Evolutionary conservation across 2,888 invertebrate species (phyloP).

Genomic region (Rhabditophanes sp.): DNA sequence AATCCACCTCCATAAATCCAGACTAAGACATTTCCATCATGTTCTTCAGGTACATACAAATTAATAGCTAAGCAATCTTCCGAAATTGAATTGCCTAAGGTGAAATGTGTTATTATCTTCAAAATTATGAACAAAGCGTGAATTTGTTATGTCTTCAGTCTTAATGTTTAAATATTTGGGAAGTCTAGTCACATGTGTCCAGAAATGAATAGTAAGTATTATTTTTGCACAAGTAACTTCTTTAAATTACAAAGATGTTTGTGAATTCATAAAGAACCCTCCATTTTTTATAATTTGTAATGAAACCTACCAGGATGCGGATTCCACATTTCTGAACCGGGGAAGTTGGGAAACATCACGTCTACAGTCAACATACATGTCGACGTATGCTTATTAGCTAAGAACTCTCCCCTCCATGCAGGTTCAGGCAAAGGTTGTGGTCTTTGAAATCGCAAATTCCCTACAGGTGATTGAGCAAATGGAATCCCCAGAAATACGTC

Average conservation of each 20-base stretch:
- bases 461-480: no score
- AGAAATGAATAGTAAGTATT: slow-evolving; percentile 4
- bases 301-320: no score
- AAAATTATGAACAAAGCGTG: no score
- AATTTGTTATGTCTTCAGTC: no score
- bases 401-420: slow-evolving; percentile 27
- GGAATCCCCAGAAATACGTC: no score
- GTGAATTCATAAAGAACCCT: slow-evolving; percentile 37
- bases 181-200: not conserved
- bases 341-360: slow-evolving; percentile 37
- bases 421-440: no score
- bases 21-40: slow-evolving; percentile 42
- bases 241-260: not conserved
- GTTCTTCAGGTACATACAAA: slow-evolving; percentile 57
- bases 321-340: slow-evolving; percentile 82
- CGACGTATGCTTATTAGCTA: slow-evolving; percentile 20
- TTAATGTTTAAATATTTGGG: not conserved
- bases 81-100: no score
- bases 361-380: slow-evolving; percentile 36
- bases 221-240: not conserved
- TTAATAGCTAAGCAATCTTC: slow-evolving; percentile 91
- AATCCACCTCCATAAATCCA: slow-evolving; percentile 46
- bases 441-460: no score
- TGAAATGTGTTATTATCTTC: no score
- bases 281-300: no score